These are phyloP conservation scores for Cirrhinus molitorella DNA, from an alignment of 2,797 vertebrate species.

Conservation along the genomic window DNA sequence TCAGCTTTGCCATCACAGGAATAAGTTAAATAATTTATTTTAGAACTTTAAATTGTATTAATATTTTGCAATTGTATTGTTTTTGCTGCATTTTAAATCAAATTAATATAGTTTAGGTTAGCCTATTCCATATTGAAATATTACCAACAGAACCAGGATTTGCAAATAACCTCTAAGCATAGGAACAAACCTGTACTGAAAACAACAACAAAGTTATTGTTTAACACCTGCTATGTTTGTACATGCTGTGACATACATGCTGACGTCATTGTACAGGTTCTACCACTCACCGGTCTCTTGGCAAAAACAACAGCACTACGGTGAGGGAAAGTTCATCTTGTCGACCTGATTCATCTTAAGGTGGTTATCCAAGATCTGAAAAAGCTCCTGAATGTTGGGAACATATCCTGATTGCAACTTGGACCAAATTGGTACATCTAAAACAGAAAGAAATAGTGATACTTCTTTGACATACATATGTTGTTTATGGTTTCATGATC, in stretches of 20 bases:
- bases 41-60: too few relatives aligned
- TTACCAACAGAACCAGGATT: background rate
- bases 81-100: too few relatives aligned
- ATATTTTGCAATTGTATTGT: too few relatives aligned
- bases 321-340: constrained; percentile 70
- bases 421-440: constrained; percentile 82
- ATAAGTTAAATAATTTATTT: too few relatives aligned
- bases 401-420: constrained; percentile 83
- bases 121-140: background rate
- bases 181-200: background rate
- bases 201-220: background rate
- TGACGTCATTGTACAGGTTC: constrained; percentile 12
- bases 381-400: constrained; percentile 82
- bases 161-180: background rate
- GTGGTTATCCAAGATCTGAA: constrained; percentile 81
- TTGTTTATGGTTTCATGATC: background rate
- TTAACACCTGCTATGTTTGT: background rate
- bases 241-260: constrained; percentile 4
- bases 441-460: background rate
- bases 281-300: constrained; percentile 56
- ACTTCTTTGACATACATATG: background rate
- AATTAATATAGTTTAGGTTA: too few relatives aligned
- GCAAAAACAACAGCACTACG: constrained; percentile 64
- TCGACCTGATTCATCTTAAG: constrained; percentile 80
- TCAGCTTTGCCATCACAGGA: too few relatives aligned